phyloP scores from a whole-genome alignment of 2,888 invertebrate species.

The Mythimna lalbum region DNA sequence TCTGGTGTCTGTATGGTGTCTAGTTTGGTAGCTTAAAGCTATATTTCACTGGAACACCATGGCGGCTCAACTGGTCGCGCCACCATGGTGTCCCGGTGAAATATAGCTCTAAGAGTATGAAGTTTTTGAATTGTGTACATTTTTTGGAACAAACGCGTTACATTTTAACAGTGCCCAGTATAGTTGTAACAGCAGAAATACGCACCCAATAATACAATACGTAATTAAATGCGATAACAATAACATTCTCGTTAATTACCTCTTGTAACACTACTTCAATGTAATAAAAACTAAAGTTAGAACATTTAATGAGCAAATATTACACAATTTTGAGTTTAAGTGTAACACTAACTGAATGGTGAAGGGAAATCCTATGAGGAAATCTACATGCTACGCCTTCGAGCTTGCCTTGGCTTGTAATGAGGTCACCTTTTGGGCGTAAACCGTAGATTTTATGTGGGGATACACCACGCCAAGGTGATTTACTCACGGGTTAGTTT shows the following conservation, averaged over 20 bases:
- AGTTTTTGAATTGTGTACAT: too few relatives aligned
- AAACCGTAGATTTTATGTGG: constrained; percentile 45
- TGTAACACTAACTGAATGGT: constrained; percentile 28
- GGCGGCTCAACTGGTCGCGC: too few relatives aligned
- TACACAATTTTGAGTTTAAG: constrained; percentile 38
- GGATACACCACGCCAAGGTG: constrained; percentile 39
- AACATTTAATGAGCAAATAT: constrained; percentile 37
- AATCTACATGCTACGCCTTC: constrained; percentile 40
- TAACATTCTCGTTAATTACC: constrained; percentile 29
- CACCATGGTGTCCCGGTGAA: too few relatives aligned
- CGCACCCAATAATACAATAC: constrained; percentile 1
- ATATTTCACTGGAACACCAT: too few relatives aligned
- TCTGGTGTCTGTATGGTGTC: too few relatives aligned
- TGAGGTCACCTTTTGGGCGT: constrained; percentile 50
- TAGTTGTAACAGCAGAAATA: constrained; percentile 9
- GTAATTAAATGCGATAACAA: constrained; percentile 25
- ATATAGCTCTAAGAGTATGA: too few relatives aligned
- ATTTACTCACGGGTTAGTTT: constrained; percentile 5
- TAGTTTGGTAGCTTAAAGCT: too few relatives aligned
- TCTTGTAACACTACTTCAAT: constrained; percentile 23
- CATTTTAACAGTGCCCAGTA: neutral
- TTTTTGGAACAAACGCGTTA: too few relatives aligned
- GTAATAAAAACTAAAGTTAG: constrained; percentile 40
- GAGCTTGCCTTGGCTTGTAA: constrained; percentile 47
- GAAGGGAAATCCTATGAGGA: constrained; percentile 58